A percentile compares a stretch with the other conserved stretches of the same genome.
phyloP scores from a whole-genome alignment of 2,113 vertebrate genomes.

The Apeltes quadracus region DNA sequence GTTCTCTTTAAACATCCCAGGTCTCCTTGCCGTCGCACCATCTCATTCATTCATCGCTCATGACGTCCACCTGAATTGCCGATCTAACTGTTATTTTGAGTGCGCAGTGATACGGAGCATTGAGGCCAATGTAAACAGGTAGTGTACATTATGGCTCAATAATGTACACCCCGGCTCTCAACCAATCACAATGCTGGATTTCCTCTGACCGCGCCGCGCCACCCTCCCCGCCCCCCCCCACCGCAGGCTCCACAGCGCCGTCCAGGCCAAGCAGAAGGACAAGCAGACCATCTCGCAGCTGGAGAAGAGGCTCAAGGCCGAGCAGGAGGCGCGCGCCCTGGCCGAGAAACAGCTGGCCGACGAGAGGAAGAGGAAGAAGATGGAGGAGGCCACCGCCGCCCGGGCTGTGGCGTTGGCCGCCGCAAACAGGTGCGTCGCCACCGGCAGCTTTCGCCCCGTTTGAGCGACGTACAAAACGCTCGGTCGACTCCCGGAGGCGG shows the following conservation, averaged over 20 bases:
- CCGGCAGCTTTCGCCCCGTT: neutral
- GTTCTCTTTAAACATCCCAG: too few relatives aligned
- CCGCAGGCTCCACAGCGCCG: conserved; percentile 91
- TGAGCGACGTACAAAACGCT: too few relatives aligned
- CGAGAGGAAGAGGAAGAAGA: conserved; percentile 96
- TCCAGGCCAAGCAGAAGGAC: conserved; percentile 98
- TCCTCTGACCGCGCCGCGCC: neutral
- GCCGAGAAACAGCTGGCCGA: conserved; percentile 97
- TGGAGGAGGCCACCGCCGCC: conserved; percentile 95
- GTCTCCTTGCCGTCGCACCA: too few relatives aligned
- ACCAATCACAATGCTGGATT: too few relatives aligned
- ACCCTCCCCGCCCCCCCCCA: neutral
- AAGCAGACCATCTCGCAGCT: conserved; percentile 96
- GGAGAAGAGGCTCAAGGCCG: conserved; percentile 96
- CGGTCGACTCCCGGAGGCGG: neutral
- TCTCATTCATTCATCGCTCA: too few relatives aligned
- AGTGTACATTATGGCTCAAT: too few relatives aligned
- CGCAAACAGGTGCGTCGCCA: conserved; percentile 85
- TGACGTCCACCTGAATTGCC: too few relatives aligned
- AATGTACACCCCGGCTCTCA: too few relatives aligned
- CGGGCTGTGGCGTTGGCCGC: conserved; percentile 93
- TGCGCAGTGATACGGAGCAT: too few relatives aligned
- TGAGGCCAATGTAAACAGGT: too few relatives aligned
- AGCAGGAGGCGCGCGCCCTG: conserved; percentile 92
- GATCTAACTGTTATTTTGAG: too few relatives aligned